A percentile compares a stretch with the other conserved stretches of the same genome.
Evolutionary conservation across 2,888 invertebrate genomes (phyloP).

Genomic region (Argyresthia albistria): DNA sequence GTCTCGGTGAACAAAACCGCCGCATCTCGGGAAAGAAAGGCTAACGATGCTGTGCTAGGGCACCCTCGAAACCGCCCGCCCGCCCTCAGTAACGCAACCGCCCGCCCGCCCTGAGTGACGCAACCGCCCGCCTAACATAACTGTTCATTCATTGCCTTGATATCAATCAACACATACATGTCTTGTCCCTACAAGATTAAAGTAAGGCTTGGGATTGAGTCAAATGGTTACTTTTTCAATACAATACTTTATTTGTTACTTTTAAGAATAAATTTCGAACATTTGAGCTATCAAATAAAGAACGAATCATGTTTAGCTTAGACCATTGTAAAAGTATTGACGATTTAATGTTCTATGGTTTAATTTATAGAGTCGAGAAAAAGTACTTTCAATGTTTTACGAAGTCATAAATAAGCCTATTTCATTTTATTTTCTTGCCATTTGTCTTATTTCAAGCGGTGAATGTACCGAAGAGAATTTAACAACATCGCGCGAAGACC

Average conservation of each 20-base stretch:
- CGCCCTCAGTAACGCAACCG: background rate
- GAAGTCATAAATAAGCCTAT: slow-evolving; percentile 45
- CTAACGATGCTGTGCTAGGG: slow-evolving; percentile 61
- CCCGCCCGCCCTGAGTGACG: background rate
- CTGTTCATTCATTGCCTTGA: background rate
- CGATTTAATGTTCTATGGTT: slow-evolving; percentile 9
- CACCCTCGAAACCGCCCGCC: slow-evolving; percentile 10
- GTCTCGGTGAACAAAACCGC: slow-evolving; percentile 56
- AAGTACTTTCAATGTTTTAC: slow-evolving; percentile 15
- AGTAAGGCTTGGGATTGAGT: too few species aligned
- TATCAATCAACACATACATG: background rate
- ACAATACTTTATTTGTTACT: too few species aligned
- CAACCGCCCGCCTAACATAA: background rate
- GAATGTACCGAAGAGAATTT: slow-evolving; percentile 38
- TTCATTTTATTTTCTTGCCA: slow-evolving; percentile 51
- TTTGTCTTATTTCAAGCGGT: slow-evolving; percentile 52
- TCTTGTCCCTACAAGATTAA: too few species aligned
- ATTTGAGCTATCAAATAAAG: too few species aligned
- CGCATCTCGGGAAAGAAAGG: slow-evolving; percentile 54
- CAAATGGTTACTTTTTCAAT: too few species aligned
- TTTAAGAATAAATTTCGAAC: too few species aligned
- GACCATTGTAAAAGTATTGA: slow-evolving; percentile 8
- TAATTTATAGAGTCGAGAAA: slow-evolving; percentile 5
- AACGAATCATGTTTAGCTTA: background rate
- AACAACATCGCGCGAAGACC: slow-evolving; percentile 43